Conservation (phyloP, 2,797 vertebrate genomes). For the Aphelocoma californica region DNA sequence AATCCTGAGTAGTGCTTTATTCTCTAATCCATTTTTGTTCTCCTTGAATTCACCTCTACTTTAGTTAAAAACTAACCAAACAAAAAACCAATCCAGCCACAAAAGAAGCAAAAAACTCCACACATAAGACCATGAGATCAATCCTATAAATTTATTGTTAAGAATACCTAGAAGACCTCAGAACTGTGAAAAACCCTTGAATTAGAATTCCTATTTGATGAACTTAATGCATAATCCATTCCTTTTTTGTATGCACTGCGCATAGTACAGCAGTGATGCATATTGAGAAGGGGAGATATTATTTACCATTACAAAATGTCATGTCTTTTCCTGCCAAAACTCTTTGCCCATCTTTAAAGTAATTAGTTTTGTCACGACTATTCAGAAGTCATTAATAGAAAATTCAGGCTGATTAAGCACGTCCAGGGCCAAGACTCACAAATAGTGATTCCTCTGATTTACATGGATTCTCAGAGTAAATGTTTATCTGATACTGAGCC, state of each 20-base stretch:
- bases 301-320: slow-evolving; percentile 22
- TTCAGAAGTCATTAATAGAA: slow-evolving; percentile 38
- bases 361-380: slow-evolving; percentile 14
- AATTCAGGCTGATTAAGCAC: slow-evolving; percentile 11
- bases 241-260: not conserved
- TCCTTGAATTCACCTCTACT: not conserved
- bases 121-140: not conserved
- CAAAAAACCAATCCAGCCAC: no score
- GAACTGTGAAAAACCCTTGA: not conserved
- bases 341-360: not conserved
- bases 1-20: not conserved
- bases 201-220: not conserved
- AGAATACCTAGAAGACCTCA: not conserved
- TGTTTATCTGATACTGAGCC: slow-evolving; percentile 1
- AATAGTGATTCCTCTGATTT: not conserved
- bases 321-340: not conserved
- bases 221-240: not conserved
- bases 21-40: not conserved
- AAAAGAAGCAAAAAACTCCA: not conserved
- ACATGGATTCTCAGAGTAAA: not conserved
- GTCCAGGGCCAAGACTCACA: not conserved
- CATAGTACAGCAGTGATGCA: not conserved
- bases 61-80: not conserved
- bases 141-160: not conserved
- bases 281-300: not conserved